Evolutionary conservation across 2,797 vertebrate species (phyloP).

Genomic region (Pantherophis vulpinus): DNA sequence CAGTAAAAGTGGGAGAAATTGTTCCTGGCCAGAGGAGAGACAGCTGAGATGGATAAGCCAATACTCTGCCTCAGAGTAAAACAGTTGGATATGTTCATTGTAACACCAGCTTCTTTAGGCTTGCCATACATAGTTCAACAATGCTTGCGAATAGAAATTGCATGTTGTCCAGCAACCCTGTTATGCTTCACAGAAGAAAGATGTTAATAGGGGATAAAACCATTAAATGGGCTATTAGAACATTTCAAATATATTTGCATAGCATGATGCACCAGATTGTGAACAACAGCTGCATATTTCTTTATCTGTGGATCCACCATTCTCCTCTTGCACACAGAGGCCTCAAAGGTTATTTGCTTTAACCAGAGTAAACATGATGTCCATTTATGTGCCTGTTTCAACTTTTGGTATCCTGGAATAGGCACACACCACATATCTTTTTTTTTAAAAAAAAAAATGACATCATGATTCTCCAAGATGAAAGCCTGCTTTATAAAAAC

Average conservation of each 20-base stretch:
- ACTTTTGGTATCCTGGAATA: conserved; percentile 73
- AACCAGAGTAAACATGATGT: conserved; percentile 70
- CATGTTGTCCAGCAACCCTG: conserved; percentile 71
- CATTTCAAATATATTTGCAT: conserved; percentile 70
- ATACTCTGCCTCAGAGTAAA: background rate
- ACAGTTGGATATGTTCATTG: conserved; percentile 51
- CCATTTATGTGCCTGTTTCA: conserved; percentile 67
- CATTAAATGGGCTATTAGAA: conserved; percentile 54
- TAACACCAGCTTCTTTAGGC: conserved; percentile 45
- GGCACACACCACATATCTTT: conserved; percentile 61
- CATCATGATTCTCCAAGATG: conserved; percentile 47
- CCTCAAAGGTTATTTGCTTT: conserved; percentile 71
- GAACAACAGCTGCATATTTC: conserved; percentile 53
- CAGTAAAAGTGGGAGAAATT: background rate
- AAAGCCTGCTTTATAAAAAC: conserved; percentile 8
- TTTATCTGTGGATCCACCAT: conserved; percentile 63
- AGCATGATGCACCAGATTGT: conserved; percentile 55
- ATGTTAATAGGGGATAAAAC: conserved; percentile 53
- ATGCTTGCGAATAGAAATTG: conserved; percentile 32
- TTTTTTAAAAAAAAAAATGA: background rate
- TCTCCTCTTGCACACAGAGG: conserved; percentile 49
- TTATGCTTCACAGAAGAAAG: conserved; percentile 47
- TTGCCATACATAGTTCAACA: conserved; percentile 47
- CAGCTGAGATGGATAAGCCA: background rate
- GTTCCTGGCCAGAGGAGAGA: background rate